Percentiles rank a stretch among this genome's conserved stretches.
These are phyloP conservation scores for Astropecten irregularis DNA, from an alignment of 53 echinoderm and acorn worm genomes.

Conservation along the genomic window DNA sequence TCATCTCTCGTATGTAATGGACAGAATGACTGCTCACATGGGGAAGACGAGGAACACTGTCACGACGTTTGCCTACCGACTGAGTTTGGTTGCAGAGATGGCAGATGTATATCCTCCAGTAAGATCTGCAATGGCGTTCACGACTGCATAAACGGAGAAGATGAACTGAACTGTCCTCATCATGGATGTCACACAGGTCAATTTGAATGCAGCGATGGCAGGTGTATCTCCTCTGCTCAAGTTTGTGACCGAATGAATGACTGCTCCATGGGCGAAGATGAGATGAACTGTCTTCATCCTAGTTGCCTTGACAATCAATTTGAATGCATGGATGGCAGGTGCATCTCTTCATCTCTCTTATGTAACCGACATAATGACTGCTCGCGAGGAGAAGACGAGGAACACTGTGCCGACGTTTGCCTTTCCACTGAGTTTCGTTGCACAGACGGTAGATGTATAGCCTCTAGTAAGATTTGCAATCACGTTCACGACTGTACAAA, in stretches of 20 bases:
- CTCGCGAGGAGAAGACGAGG: slow-evolving; percentile 42
- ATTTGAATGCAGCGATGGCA: slow-evolving; percentile 33
- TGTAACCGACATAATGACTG: slow-evolving; percentile 50
- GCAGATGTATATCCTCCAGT: not conserved
- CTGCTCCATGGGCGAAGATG: slow-evolving; percentile 43
- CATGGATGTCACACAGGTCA: not conserved
- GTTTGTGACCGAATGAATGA: slow-evolving; percentile 19
- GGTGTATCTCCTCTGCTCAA: slow-evolving; percentile 1
- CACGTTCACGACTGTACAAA: not conserved
- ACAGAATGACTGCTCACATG: not conserved
- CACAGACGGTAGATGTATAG: not conserved
- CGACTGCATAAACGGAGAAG: slow-evolving; percentile 11
- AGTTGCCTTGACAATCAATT: not conserved
- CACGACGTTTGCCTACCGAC: not conserved
- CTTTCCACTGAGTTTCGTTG: not conserved
- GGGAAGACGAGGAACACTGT: slow-evolving; percentile 53
- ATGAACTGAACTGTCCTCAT: not conserved
- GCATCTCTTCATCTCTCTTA: slow-evolving; percentile 16
- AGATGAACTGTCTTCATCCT: not conserved
- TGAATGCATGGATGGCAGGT: slow-evolving; percentile 5
- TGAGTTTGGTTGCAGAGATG: slow-evolving; percentile 14
- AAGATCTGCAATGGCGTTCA: not conserved
- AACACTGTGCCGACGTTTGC: not conserved
- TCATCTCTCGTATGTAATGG: not conserved
- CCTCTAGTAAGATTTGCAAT: not conserved